phyloP scores from a whole-genome alignment of 2,888 invertebrate genomes.

The Plebejus melissa region DNA sequence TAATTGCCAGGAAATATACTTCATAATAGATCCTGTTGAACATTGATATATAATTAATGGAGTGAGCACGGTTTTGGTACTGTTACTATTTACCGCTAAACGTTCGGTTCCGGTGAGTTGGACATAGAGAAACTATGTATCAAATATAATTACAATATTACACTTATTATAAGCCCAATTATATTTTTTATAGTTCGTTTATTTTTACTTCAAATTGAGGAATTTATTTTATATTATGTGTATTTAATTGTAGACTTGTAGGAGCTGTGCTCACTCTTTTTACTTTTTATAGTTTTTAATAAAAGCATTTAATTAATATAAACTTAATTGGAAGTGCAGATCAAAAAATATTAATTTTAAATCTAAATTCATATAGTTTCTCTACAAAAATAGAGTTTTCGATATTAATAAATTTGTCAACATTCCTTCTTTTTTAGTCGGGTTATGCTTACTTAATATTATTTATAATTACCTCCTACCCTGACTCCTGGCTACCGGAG shows the following conservation, averaged over 20 bases:
- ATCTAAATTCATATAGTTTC: too few species aligned
- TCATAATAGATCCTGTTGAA: constrained; percentile 4
- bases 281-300: neutral
- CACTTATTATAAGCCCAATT: constrained; percentile 4
- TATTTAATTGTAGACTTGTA: neutral
- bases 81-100: constrained; percentile 13
- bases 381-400: too few species aligned
- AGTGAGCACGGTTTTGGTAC: constrained; percentile 5
- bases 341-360: too few species aligned
- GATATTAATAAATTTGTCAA: too few species aligned
- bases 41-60: constrained; percentile 13
- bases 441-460: neutral
- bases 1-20: neutral
- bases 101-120: constrained; percentile 10
- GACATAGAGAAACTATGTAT: constrained; percentile 11
- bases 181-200: neutral
- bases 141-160: constrained; percentile 20
- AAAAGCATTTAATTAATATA: neutral
- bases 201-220: neutral
- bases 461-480: neutral
- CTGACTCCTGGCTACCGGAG: neutral
- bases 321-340: neutral
- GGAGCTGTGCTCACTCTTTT: neutral
- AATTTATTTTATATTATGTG: neutral
- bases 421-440: too few species aligned